phyloP scores from a whole-genome alignment of 2,113 vertebrate species.

The Burhinus oedicnemus region DNA sequence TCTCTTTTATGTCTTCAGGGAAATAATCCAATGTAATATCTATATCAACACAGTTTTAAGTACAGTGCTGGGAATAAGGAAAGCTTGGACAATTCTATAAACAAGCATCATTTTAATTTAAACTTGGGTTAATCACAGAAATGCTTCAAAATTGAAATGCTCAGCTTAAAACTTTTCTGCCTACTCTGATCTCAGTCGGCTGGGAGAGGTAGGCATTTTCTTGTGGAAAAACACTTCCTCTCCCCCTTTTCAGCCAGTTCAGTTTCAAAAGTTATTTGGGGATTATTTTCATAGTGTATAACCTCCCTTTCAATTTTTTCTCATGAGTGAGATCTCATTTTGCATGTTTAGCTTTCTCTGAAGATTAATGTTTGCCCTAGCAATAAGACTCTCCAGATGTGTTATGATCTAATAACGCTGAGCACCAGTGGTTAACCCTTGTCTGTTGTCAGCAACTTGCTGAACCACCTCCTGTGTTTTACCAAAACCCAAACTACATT shows the following conservation, averaged over 20 bases:
- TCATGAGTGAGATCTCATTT: slow-evolving; percentile 11
- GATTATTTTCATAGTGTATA: slow-evolving; percentile 23
- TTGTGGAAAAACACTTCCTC: neutral
- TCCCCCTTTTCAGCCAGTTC: neutral
- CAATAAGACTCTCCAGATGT: slow-evolving; percentile 36
- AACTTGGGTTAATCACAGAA: neutral
- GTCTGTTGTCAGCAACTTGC: slow-evolving; percentile 26
- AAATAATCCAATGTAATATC: slow-evolving; percentile 47
- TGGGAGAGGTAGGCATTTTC: neutral
- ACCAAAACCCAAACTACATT: neutral
- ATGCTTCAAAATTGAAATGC: neutral
- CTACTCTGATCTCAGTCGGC: neutral
- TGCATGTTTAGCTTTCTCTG: slow-evolving; percentile 33
- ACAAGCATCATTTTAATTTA: slow-evolving; percentile 36
- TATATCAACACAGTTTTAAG: slow-evolving; percentile 26
- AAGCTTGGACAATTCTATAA: slow-evolving; percentile 24
- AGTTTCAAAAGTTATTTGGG: neutral
- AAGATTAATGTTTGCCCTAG: neutral
- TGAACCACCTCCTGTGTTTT: neutral
- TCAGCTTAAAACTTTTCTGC: neutral
- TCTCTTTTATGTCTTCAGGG: slow-evolving; percentile 39
- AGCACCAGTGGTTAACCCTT: neutral
- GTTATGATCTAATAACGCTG: slow-evolving; percentile 1
- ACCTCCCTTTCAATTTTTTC: neutral
- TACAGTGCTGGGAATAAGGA: slow-evolving; percentile 15